Evolutionary conservation across 1,140 invertebrate genomes (phyloP).

Genomic region (Drosophila neocordata): DNA sequence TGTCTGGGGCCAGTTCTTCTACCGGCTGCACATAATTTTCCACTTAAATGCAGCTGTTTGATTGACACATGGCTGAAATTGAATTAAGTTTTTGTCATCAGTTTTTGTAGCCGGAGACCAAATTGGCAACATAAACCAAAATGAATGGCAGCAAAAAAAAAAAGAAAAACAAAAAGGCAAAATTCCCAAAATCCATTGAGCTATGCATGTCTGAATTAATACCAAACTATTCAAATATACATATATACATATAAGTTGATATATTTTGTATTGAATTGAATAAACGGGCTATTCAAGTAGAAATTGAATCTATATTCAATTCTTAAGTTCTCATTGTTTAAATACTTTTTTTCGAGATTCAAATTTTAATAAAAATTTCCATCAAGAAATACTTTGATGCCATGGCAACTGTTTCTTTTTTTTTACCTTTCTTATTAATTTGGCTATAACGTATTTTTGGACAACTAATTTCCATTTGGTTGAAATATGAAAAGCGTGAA

Average conservation of each 20-base stretch:
- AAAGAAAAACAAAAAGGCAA: slow-evolving; percentile 29
- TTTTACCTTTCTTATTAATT: slow-evolving; percentile 1
- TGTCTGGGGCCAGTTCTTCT: slow-evolving; percentile 10
- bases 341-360: no score
- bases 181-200: slow-evolving; percentile 18
- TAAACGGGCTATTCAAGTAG: background rate
- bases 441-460: slow-evolving; percentile 22
- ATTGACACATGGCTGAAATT: slow-evolving; percentile 77
- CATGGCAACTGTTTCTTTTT: background rate
- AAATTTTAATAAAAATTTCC: no score
- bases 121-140: slow-evolving; percentile 47
- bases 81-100: slow-evolving; percentile 68
- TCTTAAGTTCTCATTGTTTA: no score
- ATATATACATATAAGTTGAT: background rate
- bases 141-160: background rate
- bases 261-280: background rate
- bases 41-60: slow-evolving; percentile 74
- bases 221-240: slow-evolving; percentile 26
- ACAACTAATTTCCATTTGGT: slow-evolving; percentile 47
- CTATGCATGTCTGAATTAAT: slow-evolving; percentile 43
- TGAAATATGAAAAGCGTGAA: slow-evolving; percentile 62
- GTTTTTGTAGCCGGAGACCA: slow-evolving; percentile 50
- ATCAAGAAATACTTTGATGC: background rate
- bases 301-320: background rate
- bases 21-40: slow-evolving; percentile 67